Conservation (phyloP, 2,113 vertebrate species). For the Castor canadensis region DNA sequence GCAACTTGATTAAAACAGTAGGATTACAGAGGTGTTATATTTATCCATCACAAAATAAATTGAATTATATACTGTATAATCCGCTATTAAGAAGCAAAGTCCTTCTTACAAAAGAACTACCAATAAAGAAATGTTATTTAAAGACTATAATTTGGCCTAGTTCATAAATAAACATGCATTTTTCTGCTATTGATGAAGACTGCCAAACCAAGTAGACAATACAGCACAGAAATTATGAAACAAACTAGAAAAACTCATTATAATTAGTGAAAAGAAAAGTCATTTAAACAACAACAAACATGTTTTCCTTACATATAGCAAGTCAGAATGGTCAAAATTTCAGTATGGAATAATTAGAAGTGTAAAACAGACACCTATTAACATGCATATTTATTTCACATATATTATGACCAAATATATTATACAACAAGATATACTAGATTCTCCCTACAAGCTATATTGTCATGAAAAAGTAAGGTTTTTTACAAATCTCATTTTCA, state of each 20-base stretch:
- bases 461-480: neutral
- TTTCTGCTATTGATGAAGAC: neutral
- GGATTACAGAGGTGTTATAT: neutral
- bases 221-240: neutral
- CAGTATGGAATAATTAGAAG: neutral
- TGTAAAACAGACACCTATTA: neutral
- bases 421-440: neutral
- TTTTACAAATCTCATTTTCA: neutral
- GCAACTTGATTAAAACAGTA: neutral
- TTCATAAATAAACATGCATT: neutral
- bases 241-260: neutral
- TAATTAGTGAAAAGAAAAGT: neutral
- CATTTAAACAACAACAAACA: neutral
- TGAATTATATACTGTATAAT: neutral
- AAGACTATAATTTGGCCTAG: neutral
- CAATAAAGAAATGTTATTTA: neutral
- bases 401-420: neutral
- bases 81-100: neutral
- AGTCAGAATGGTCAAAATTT: neutral
- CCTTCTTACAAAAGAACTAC: neutral
- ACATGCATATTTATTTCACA: neutral
- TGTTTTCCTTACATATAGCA: neutral
- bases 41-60: neutral
- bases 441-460: neutral
- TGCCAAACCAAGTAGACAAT: neutral